Evolutionary conservation across 2,888 invertebrate species (phyloP), one percentile per base, ranked within the genome.

Genomic region (Hydrotaea diabolus): DNA sequence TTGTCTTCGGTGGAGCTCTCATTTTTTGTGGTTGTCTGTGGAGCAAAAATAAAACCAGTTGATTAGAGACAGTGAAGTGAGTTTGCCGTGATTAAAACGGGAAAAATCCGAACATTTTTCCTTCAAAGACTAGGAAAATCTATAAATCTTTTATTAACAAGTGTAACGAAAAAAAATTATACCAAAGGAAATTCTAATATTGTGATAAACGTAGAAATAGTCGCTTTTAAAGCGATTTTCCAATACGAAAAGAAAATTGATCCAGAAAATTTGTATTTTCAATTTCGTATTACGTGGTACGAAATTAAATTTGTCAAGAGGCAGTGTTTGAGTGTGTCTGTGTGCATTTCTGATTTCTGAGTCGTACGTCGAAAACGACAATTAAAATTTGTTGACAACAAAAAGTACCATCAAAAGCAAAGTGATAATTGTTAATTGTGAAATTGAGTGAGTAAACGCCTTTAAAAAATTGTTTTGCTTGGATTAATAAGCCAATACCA

Each of bases 381-480:
- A 31, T n/a, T 66, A 69, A 77, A 43, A 53, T 79, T 66, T 23
- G 43, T 36, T 49, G 57, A 78, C 46, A 84, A 81, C 72, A 26
- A 11, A 76, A 75, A 36, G 46, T 55, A 19, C 39, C 46, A 43
- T n/a, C 31, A 55, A 39, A 23, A 39, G 19, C 43, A 43, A 46
- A 69, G 69, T 46, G 69, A 66, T 66, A 62, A 69, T 82, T 85
- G 85, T 79, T 69, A 64, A 71, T 82, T 85, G 85, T 80, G 77
- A 77, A 85, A 82, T 82, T 59, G 73, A 69, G 15, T 21, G 23
- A 80, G 84, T 79, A 43, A 79, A 85, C 79, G 79, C 85, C 82
- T 85, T 55, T 74, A 66, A 49, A 39, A 31, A 31, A 69, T 77
- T 15, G 21, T 66, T 46, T 1, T 13, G 36, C n/a, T n/a, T n/a